These are phyloP conservation scores for Pterocles orientalis DNA, from an alignment of 2,113 vertebrate species.

Conservation along the genomic window DNA sequence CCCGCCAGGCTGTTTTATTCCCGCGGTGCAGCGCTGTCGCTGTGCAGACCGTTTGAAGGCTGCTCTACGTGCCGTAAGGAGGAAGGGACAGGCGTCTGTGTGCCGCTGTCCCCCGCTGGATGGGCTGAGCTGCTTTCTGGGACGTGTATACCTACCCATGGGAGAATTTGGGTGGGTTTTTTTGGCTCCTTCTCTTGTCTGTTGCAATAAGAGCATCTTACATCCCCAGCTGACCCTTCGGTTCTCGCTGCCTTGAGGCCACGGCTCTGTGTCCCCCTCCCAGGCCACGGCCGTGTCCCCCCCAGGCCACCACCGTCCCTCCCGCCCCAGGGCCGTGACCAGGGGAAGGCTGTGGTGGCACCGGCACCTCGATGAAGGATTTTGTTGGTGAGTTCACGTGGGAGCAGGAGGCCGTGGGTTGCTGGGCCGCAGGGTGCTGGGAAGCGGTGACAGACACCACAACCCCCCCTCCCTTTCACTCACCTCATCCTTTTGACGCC, in stretches of 20 bases:
- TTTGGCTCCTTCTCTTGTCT: neutral
- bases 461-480: neutral
- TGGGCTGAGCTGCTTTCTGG: neutral
- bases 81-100: neutral
- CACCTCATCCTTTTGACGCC: neutral
- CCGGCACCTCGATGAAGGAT: rapidly evolving
- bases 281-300: no score
- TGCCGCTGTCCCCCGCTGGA: neutral
- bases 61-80: neutral
- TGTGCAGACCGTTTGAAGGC: neutral
- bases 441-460: no score
- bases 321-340: rapidly evolving
- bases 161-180: neutral
- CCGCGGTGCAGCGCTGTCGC: neutral
- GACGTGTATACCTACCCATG: neutral
- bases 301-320: rapidly evolving
- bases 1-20: neutral
- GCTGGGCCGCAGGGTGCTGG: rapidly evolving
- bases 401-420: neutral
- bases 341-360: rapidly evolving
- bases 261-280: neutral
- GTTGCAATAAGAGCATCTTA: neutral
- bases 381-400: rapidly evolving
- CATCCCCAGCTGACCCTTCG: neutral
- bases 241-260: neutral